Evolutionary conservation across 2,113 vertebrate genomes (phyloP).

Genomic region (Ageneiosus marmoratus): DNA sequence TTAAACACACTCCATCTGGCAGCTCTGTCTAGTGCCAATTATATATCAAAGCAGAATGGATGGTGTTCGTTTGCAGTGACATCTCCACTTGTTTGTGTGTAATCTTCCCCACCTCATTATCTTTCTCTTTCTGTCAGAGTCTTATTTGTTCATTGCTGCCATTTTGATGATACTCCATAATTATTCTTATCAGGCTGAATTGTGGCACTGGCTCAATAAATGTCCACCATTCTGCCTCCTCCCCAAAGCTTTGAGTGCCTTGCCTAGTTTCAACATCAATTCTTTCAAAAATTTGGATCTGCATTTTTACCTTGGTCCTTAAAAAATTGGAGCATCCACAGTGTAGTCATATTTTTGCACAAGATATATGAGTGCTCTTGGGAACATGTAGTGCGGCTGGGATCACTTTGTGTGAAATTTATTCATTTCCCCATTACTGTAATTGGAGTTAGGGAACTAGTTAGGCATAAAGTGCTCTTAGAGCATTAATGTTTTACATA

Average conservation of each 20-base stretch:
- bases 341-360: slow-evolving; percentile 36
- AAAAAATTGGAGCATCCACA: background rate
- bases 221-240: slow-evolving; percentile 30
- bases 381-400: slow-evolving; percentile 4
- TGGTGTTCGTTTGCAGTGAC: slow-evolving; percentile 23
- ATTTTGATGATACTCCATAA: background rate
- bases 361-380: slow-evolving; percentile 11
- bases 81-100: slow-evolving; percentile 30
- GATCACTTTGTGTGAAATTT: slow-evolving; percentile 46
- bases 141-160: slow-evolving; percentile 11
- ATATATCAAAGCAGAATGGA: slow-evolving; percentile 37
- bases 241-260: slow-evolving; percentile 6
- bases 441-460: slow-evolving; percentile 38
- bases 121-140: background rate
- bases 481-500: slow-evolving; percentile 34
- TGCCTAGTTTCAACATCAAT: slow-evolving; percentile 11
- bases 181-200: slow-evolving; percentile 32
- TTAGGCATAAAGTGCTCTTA: background rate
- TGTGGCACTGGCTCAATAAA: slow-evolving; percentile 38
- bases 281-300: slow-evolving; percentile 28
- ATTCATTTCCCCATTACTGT: slow-evolving; percentile 35
- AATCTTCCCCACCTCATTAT: slow-evolving; percentile 6
- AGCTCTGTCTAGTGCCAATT: slow-evolving; percentile 32
- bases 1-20: slow-evolving; percentile 38
- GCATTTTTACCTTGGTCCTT: slow-evolving; percentile 29